Evolutionary conservation across 2,113 vertebrate species (phyloP), one percentile per base, ranked within the genome.

Genomic region (Cryptotis parvus): DNA sequence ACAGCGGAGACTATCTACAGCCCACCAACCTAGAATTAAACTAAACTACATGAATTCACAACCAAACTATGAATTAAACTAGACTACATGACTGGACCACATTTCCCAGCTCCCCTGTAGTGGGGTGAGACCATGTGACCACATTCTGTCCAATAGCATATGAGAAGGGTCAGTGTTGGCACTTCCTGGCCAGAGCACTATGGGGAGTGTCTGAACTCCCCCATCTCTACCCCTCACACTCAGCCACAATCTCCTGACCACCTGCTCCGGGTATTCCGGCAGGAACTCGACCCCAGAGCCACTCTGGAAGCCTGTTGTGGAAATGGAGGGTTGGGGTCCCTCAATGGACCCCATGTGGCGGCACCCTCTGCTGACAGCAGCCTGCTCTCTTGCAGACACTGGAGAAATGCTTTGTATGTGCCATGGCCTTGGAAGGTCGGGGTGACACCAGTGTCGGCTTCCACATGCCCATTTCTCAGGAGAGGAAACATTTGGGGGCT

Each of bases 21-120:
- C 61, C 66, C 37, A 84, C 15, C 61, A 39, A 76, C 69, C 66
- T 66, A n/a, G 15, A 81, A 31, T 52, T 31, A 43, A 80, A 80
- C 7, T 35, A 1, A 15, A 41, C 9, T 26, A 11, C 65, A 33
- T 6, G 27, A 31, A n/a, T n/a, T n/a, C n/a, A n/a, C n/a, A n/a
- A n/a, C n/a, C n/a, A n/a, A n/a, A n/a, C n/a, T n/a, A n/a, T n/a
- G 15, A 81, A 31, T 52, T 31, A 43, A 80, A 80, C 7, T 35
- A 1, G 20, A 41, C 9, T 26, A 11, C 65, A 33, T 6, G 27
- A 31, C 70, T 87, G 55, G 55, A 87, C 77, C 91, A 86, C 84
- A 78, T 86, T 69, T 90, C 82, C 91, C 93, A 91, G 83, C 3
- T 15, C 37, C 86, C 79, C 49, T 78, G 70, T 68, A 65, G 29